Evolutionary conservation across 1,140 invertebrate species (phyloP).

Genomic region (Venturia canescens): DNA sequence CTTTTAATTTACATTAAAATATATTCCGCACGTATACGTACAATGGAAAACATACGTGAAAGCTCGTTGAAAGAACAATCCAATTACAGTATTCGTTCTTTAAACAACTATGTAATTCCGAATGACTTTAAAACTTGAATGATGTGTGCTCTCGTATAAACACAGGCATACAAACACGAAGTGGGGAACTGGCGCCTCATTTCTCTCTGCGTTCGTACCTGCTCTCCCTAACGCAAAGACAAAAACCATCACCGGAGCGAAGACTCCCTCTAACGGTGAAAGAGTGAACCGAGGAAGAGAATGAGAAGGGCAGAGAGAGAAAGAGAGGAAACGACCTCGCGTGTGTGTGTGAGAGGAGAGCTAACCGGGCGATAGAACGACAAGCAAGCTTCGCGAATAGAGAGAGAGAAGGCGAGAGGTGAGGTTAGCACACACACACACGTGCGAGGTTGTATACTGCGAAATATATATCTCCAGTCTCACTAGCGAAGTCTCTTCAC

Average conservation of each 20-base stretch:
- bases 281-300: neutral
- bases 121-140: too few relatives aligned
- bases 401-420: neutral
- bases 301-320: neutral
- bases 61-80: too few relatives aligned
- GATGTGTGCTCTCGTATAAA: too few relatives aligned
- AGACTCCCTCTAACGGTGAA: slow-evolving; percentile 24
- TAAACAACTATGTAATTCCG: too few relatives aligned
- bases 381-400: slow-evolving; percentile 18
- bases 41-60: too few relatives aligned
- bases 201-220: neutral
- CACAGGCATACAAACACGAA: neutral
- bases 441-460: neutral
- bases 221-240: neutral
- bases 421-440: neutral
- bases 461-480: neutral
- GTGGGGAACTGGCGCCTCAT: neutral
- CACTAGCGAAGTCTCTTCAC: slow-evolving; percentile 53
- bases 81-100: too few relatives aligned
- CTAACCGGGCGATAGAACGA: slow-evolving; percentile 23
- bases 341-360: too few relatives aligned
- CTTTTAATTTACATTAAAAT: too few relatives aligned
- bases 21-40: too few relatives aligned
- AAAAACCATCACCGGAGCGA: neutral
- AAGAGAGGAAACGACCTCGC: neutral